A percentile compares a stretch with the other conserved stretches of the same genome.
Conservation (phyloP, 2,888 invertebrate species). For the Allolobophora icterica region DNA sequence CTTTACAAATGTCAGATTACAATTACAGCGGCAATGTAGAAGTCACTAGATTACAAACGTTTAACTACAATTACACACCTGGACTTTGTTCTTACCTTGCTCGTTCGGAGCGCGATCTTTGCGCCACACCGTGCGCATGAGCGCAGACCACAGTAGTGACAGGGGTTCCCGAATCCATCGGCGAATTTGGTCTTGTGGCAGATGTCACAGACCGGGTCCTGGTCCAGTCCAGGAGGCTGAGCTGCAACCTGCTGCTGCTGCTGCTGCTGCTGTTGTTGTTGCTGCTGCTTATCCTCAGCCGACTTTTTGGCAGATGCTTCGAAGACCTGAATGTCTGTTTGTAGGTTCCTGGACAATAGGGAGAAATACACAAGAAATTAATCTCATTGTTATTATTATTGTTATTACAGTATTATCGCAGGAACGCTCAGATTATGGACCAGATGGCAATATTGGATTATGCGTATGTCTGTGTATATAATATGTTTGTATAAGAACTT, state of each 20-base stretch:
- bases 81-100: constrained; percentile 74
- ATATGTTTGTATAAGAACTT: no score
- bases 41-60: no score
- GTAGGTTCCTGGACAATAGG: constrained; percentile 48
- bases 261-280: neutral
- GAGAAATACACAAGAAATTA: no score
- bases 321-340: constrained; percentile 60
- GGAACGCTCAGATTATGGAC: no score
- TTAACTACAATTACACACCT: no score
- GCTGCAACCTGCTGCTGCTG: neutral
- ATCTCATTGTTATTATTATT: no score
- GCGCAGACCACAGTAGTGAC: constrained; percentile 91
- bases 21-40: no score
- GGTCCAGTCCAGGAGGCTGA: constrained; percentile 52
- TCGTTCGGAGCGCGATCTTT: constrained; percentile 76
- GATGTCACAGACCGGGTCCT: constrained; percentile 97
- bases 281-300: constrained; percentile 76
- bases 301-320: constrained; percentile 71
- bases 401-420: no score
- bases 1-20: no score
- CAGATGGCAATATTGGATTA: no score
- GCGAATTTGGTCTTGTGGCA: constrained; percentile 99
- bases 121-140: constrained; percentile 98
- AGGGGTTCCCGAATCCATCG: constrained; percentile 96
- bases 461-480: no score